Conservation (phyloP, 2,888 invertebrate genomes). For the Torymus texanus region DNA sequence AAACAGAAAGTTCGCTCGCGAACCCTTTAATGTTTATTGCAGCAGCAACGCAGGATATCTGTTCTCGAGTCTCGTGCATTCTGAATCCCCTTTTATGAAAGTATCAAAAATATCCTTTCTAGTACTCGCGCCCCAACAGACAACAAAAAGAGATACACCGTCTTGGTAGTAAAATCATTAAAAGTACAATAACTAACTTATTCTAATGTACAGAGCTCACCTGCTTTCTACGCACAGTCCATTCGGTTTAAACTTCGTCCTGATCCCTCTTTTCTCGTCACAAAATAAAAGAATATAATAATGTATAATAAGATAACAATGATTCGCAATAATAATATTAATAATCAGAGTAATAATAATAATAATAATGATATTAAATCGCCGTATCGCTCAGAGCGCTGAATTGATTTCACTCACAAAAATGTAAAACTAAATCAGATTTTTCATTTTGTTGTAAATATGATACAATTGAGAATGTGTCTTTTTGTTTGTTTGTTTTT, state of each 20-base stretch:
- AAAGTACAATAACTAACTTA: conserved; percentile 68
- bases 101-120: conserved; percentile 79
- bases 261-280: conserved; percentile 57
- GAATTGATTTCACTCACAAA: conserved; percentile 65
- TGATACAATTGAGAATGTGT: conserved; percentile 70
- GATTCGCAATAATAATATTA: conserved; percentile 23
- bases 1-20: conserved; percentile 14
- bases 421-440: conserved; percentile 73
- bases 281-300: conserved; percentile 52
- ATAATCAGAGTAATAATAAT: conserved; percentile 42
- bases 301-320: conserved; percentile 8
- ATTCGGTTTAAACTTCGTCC: conserved; percentile 62
- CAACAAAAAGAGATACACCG: conserved; percentile 71
- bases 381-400: conserved; percentile 63
- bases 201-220: conserved; percentile 65
- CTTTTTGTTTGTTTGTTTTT: conserved; percentile 23
- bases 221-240: conserved; percentile 63
- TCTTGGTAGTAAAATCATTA: conserved; percentile 70
- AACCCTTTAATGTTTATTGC: conserved; percentile 33
- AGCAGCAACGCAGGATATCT: conserved; percentile 58
- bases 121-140: conserved; percentile 72
- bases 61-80: conserved; percentile 69
- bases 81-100: conserved; percentile 76
- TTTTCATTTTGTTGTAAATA: conserved; percentile 67
- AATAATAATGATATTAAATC: conserved; percentile 45